Base-by-base conservation (phyloP, 2,797 vertebrate genomes). In the Helarctos malayanus region DNA sequence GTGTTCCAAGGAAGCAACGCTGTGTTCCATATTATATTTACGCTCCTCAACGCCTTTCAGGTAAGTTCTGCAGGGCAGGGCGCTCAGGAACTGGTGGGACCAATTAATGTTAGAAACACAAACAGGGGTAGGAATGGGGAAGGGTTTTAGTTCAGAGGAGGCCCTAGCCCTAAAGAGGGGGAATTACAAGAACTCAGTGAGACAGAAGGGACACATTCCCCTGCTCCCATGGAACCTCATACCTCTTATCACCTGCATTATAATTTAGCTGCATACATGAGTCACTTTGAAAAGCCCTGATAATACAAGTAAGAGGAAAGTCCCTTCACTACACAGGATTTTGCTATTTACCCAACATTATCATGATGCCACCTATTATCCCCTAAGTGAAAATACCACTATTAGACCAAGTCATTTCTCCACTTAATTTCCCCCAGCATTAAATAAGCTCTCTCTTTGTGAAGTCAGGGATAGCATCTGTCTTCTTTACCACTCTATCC, bases 11-110 rank as follows among this genome's bases (percentile, higher is more conserved):
- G 61, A 0, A 98, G 94, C 59, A 91, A 91, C 15, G 45, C 1
- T 47, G 97, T 97, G 71, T 98, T 99, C 86, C 98, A 98, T 59
- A 95, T 99, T 15, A 95, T 99, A 92, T 99, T 99, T 76, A 92
- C 97, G 29, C 91, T 98, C 45, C 91, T 99, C 71, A 99, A 99
- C 32, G 91, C 98, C 95, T 98, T 99, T 84, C 99, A 99, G 98
- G 99, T 99, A 98, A 98, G 98, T 97, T 95, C 73, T 69, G 8
- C 0, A 6, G 47, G 7, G 25, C 23, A 3, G 1, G 4, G 0
- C 2, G 25, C 45, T 32, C 69, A 15, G 89, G 63, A 15, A 41
- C 19, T 56, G 27, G 1, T 49, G 69, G 92, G 29, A 83, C n/a
- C 54, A 27, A 38, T 41, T 80, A 96, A 93, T 94, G 91, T 57